A percentile compares a stretch with the other conserved stretches of the same genome.
These are phyloP conservation scores for Drosophila ogumai DNA, from an alignment of 1,140 invertebrate genomes.

Conservation along the genomic window DNA sequence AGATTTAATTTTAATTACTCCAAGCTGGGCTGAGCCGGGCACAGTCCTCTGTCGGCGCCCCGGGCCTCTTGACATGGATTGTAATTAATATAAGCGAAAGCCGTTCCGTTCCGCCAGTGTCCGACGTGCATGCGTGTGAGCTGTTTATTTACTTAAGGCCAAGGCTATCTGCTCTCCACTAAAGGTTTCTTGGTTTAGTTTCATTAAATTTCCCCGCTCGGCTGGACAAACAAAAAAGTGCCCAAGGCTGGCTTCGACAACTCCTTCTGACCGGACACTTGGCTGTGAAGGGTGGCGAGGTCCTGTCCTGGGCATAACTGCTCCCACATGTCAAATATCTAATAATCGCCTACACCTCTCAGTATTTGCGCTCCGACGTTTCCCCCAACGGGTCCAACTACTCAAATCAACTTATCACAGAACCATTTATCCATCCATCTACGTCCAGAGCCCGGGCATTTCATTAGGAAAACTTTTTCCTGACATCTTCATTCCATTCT, in stretches of 20 bases:
- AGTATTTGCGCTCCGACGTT: slow-evolving; percentile 9
- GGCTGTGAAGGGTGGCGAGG: neutral
- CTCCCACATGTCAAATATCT: slow-evolving; percentile 39
- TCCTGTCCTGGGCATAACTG: slow-evolving; percentile 5
- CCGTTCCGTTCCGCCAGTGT: slow-evolving; percentile 6
- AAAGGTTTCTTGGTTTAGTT: slow-evolving; percentile 68
- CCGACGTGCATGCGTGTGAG: slow-evolving; percentile 29
- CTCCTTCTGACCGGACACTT: slow-evolving; percentile 6
- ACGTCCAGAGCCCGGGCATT: slow-evolving; percentile 36
- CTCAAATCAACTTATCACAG: slow-evolving; percentile 31
- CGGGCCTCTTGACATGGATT: slow-evolving; percentile 68
- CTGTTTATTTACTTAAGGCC: slow-evolving; percentile 74
- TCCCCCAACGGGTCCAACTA: slow-evolving; percentile 3
- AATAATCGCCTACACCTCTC: slow-evolving; percentile 42
- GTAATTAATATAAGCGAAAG: slow-evolving; percentile 74
- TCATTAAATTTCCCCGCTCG: slow-evolving; percentile 64
- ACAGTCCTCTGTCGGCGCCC: slow-evolving; percentile 54
- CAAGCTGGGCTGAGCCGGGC: slow-evolving; percentile 36
- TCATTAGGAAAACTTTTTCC: slow-evolving; percentile 43
- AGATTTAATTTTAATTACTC: slow-evolving; percentile 84
- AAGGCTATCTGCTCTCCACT: slow-evolving; percentile 37
- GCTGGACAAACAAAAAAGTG: slow-evolving; percentile 52
- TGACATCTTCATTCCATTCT: slow-evolving; percentile 35
- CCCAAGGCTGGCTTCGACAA: slow-evolving; percentile 23
- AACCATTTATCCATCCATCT: slow-evolving; percentile 31